Base-by-base conservation (phyloP, 2,888 invertebrate genomes). In the Phorcus lineatus region DNA sequence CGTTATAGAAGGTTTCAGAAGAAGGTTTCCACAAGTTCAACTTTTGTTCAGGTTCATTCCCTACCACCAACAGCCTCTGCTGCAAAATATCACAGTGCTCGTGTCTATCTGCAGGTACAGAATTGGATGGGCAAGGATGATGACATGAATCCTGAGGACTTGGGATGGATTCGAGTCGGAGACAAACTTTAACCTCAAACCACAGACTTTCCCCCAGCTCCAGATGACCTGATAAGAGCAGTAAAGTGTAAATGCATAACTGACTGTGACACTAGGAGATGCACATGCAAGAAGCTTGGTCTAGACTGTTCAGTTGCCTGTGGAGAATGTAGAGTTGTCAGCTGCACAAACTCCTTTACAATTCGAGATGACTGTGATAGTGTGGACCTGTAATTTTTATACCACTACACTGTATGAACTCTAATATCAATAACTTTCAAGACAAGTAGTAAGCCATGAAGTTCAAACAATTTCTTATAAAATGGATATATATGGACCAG, bases 41-140 rank as follows among this genome's bases (percentile, higher is more conserved):
- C 54, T 6, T 53, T 19, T 54, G 81, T 85, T n/a, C 81, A 85
- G 55, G 78, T 81, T 54, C 57, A 81, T 16, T 40, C 55, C 16
- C 75, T 86, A 31, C 85, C 86, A 13, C 84, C 82, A 17, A 81
- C 84, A 77, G 75, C 84, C 17, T 83, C 81, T 57, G 83, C 87
- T 62, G 82, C 86, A n/a, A 19, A 57, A 13, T 85, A 79, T 67
- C 87, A 86, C 66, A 78, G 80, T 67, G 17, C 81, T 11, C 66
- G 84, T n/a, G 82, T 82, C 0, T 86, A 83, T 74, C 53, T 54
- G 4, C 87, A 86, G 57, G 74, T 78, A 1, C 81, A 85, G 19
- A 24, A 47, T n/a, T 87, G 84, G 85, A 81, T 80, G 2, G 80
- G 75, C 4, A 76, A 77, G 9, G 78, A 19, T 4, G 66, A 67